phyloP scores from a whole-genome alignment of 1,140 invertebrate species.

The Mamestra configurata region DNA sequence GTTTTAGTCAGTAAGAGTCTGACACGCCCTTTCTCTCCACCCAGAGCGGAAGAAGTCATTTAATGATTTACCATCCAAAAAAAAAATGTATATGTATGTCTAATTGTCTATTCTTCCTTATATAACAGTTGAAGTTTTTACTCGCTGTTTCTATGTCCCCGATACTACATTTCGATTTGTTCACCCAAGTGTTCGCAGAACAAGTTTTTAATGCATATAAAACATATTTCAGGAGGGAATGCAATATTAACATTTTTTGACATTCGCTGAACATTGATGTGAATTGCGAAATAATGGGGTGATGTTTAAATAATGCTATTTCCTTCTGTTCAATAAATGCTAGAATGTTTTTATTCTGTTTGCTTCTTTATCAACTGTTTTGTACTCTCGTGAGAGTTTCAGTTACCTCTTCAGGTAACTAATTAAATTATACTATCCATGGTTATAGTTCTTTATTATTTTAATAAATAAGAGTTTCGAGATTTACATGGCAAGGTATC shows the following conservation, averaged over 20 bases:
- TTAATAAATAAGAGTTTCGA: no score
- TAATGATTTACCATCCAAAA: no score
- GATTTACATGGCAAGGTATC: no score
- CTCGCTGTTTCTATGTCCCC: slow-evolving; percentile 12
- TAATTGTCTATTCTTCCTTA: no score
- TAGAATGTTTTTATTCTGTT: neutral
- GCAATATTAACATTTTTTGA: slow-evolving; percentile 32
- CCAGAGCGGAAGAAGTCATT: no score
- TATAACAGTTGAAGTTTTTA: neutral
- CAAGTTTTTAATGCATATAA: slow-evolving; percentile 38
- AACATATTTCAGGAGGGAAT: slow-evolving; percentile 18
- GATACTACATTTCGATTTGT: slow-evolving; percentile 14
- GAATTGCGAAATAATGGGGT: slow-evolving; percentile 15
- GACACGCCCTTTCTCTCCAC: no score
- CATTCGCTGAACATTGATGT: slow-evolving; percentile 17
- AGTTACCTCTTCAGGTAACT: no score
- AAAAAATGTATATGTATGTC: no score
- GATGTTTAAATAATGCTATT: neutral
- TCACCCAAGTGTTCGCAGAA: neutral
- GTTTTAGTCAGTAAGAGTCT: no score
- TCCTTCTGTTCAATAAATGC: neutral
- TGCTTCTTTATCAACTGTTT: neutral
- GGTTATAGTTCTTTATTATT: no score
- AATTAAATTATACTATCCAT: no score
- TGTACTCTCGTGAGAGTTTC: neutral